Base-by-base conservation (phyloP, 1,140 invertebrate species). In the Drosophila nannoptera region DNA sequence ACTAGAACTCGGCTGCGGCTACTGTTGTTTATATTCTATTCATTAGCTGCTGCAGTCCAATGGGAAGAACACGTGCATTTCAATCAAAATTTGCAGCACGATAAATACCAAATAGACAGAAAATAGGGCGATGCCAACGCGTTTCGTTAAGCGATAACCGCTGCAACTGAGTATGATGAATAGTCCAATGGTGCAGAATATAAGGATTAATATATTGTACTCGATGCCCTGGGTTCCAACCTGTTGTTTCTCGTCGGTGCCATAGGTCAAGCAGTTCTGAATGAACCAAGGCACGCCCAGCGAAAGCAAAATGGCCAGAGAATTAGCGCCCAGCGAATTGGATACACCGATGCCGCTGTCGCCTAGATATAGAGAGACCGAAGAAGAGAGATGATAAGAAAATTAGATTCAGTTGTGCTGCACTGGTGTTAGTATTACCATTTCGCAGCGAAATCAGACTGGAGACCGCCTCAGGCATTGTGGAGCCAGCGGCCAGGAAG, bases 401-500 rank as follows among this genome's bases (percentile, higher is more conserved):
- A 14, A 14, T 43, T 16, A 43, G 40, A 14, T 43, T 0, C 12
- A 43, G 40, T 9, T 16, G 12, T 12, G n/a, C 5, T 5, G 6
- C 7, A n/a, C n/a, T 6, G n/a, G 40, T 14, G 33, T 38, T 11
- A 29, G 94, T 2, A 22, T 95, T 61, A 88, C 95, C 95, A 93
- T 94, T 93, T 81, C 93, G 91, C 0, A 94, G 92, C 69, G 96
- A 94, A 65, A 97, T 95, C 3, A 95, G 92, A 69, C 95, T 95
- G 0, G 95, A 96, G 5, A 96, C 93, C 29, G 96, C 94, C 90
- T 98, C 97, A 0, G 97, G 97, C 82, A 98, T 92, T 78, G 95
- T 97, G 3, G 96, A 96, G 6, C 97, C 97, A 12, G 95, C 94
- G 0, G 95, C 94, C 36, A 97, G 88, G 61, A 98, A 94, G 0